Evolutionary conservation across 1,140 invertebrate species (phyloP).

Genomic region (Papilio polyxenes): DNA sequence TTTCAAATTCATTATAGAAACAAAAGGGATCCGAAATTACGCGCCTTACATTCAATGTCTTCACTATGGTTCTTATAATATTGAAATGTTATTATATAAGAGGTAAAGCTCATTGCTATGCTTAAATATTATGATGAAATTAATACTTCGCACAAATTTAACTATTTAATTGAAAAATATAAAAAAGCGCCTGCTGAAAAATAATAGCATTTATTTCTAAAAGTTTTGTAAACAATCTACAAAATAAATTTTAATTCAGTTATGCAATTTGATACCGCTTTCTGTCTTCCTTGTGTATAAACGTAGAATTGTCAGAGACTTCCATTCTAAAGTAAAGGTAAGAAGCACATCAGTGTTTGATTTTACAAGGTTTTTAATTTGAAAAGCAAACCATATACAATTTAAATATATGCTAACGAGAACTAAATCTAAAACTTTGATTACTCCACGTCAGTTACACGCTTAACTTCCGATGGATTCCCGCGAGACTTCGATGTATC

Average conservation of each 20-base stretch:
- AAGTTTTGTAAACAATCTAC: too few relatives aligned
- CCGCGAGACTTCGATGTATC: slow-evolving; percentile 45
- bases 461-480: slow-evolving; percentile 51
- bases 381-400: not conserved
- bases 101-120: slow-evolving; percentile 14
- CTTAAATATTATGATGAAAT: not conserved
- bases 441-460: slow-evolving; percentile 48
- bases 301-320: too few relatives aligned
- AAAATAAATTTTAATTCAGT: too few relatives aligned
- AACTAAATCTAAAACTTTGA: slow-evolving; percentile 45
- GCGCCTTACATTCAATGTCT: slow-evolving; percentile 14
- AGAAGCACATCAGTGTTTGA: too few relatives aligned
- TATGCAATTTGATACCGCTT: too few relatives aligned
- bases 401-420: slow-evolving; percentile 2
- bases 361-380: not conserved
- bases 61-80: slow-evolving; percentile 12
- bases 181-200: not conserved
- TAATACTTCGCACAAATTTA: not conserved
- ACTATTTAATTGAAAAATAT: not conserved
- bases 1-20: slow-evolving; percentile 29
- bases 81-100: slow-evolving; percentile 17
- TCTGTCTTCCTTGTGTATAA: too few relatives aligned
- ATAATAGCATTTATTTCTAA: not conserved
- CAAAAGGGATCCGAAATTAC: slow-evolving; percentile 26
- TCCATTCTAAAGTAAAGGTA: too few relatives aligned